Conservation (phyloP, 2,113 vertebrate genomes). For the Cranoglanis bouderius region DNA sequence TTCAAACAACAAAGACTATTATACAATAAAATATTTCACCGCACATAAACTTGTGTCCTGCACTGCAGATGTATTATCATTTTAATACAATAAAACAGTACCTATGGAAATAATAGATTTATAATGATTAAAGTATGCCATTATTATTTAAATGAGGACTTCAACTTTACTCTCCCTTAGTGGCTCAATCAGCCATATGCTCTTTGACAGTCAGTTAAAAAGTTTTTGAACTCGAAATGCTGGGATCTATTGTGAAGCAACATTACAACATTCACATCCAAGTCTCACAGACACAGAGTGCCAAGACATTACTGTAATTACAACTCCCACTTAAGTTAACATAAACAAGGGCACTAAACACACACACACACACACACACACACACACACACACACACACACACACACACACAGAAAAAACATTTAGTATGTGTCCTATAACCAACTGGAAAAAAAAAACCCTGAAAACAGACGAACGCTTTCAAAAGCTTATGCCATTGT, state of each 20-base stretch:
- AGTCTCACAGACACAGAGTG: conserved; percentile 21
- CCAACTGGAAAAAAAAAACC: background rate
- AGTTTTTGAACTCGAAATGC: conserved; percentile 35
- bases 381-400: no score
- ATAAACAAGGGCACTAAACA: conserved; percentile 32
- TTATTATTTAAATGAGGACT: conserved; percentile 7
- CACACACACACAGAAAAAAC: no score
- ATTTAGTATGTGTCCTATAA: conserved; percentile 1
- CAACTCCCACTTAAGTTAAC: conserved; percentile 38
- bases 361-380: background rate
- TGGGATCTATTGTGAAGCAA: conserved; percentile 18
- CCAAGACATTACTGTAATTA: conserved; percentile 48
- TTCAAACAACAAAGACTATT: background rate
- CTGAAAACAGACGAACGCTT: conserved; percentile 22
- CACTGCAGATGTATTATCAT: background rate
- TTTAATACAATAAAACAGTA: background rate
- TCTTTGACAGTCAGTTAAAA: conserved; percentile 20
- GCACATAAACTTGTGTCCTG: background rate
- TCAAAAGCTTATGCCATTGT: conserved; percentile 36
- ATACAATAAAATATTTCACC: background rate
- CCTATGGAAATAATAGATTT: conserved; percentile 39
- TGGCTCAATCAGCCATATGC: conserved; percentile 17
- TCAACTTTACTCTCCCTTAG: background rate
- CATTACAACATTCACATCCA: conserved; percentile 41
- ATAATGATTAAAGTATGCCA: conserved; percentile 29